Conservation (phyloP, 2,888 invertebrate species). For the Strigamia transsilvanica region DNA sequence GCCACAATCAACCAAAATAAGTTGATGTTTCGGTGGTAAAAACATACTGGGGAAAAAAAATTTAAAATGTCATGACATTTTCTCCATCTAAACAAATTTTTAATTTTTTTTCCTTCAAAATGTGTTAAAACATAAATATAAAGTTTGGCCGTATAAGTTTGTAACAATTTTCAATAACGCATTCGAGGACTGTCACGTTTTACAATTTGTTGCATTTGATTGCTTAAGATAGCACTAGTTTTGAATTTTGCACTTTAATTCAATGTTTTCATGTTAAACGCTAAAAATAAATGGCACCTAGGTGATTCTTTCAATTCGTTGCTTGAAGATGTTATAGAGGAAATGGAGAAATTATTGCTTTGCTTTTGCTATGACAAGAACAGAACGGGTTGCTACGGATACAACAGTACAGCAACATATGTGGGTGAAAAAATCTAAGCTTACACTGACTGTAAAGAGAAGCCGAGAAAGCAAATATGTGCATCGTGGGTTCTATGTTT, state of each 20-base stretch:
- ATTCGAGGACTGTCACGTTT: no score
- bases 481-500: no score
- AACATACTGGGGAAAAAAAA: no score
- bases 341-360: not conserved
- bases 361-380: constrained; percentile 3
- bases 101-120: no score
- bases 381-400: not conserved
- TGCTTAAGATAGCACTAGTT: not conserved
- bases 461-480: no score
- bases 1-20: no score
- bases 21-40: no score
- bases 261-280: not conserved
- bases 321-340: not conserved
- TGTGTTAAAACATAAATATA: not conserved
- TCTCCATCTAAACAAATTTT: no score
- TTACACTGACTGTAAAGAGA: not conserved
- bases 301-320: not conserved
- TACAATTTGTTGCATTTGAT: not conserved
- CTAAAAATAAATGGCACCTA: not conserved
- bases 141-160: not conserved
- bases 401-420: not conserved
- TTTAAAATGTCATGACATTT: no score
- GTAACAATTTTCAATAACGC: not conserved
- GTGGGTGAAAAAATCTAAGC: not conserved
- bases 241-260: not conserved